These are phyloP conservation scores for Lepidurus packardi DNA, from an alignment of 1,140 invertebrate genomes.

Conservation along the genomic window DNA sequence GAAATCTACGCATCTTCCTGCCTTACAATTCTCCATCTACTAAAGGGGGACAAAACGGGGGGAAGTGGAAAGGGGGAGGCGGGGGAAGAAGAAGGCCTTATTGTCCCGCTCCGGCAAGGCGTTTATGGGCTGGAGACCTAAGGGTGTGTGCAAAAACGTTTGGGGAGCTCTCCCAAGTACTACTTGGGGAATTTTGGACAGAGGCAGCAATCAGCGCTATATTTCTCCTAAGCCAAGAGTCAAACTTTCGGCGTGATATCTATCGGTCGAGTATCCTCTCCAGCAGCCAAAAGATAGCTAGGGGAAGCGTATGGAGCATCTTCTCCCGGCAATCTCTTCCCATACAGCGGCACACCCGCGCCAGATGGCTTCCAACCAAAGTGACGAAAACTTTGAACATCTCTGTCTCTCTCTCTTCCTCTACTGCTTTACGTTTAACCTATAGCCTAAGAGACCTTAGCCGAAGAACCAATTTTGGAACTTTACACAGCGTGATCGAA, in stretches of 20 bases:
- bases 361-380: too few relatives aligned
- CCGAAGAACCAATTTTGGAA: too few relatives aligned
- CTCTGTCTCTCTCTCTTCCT: too few relatives aligned
- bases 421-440: too few relatives aligned
- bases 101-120: background rate
- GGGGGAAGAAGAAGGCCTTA: background rate
- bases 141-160: constrained; percentile 9
- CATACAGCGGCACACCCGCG: too few relatives aligned
- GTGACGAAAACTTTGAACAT: too few relatives aligned
- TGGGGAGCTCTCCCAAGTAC: background rate
- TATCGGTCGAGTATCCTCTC: background rate
- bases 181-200: constrained; percentile 19
- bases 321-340: too few relatives aligned
- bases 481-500: too few relatives aligned
- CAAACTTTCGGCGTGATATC: background rate
- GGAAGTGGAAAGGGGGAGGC: background rate
- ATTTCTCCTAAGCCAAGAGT: background rate
- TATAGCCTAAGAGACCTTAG: too few relatives aligned
- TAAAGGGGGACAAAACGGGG: background rate
- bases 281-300: background rate
- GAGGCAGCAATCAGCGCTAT: constrained; percentile 17
- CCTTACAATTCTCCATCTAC: background rate
- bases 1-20: constrained; percentile 8
- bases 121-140: background rate
- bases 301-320: background rate